Conservation (phyloP, 2,888 invertebrate genomes). For the Oscheius myriophilus region DNA sequence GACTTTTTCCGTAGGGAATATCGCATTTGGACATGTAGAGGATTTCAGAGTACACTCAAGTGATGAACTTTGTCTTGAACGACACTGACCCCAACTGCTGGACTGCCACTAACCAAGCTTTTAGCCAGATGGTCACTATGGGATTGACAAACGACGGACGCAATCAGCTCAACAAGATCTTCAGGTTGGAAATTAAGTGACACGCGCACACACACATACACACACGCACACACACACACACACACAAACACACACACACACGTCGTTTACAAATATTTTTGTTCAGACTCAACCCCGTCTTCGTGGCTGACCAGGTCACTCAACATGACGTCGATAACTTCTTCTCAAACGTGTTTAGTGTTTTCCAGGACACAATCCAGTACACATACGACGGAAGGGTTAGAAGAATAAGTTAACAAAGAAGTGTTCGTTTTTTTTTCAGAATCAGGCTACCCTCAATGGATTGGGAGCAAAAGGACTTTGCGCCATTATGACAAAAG, state of each 20-base stretch:
- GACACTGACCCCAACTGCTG: slow-evolving; percentile 41
- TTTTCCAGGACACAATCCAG: slow-evolving; percentile 54
- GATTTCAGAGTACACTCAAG: slow-evolving; percentile 47
- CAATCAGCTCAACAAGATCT: slow-evolving; percentile 28
- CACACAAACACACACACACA: no score
- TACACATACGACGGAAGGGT: slow-evolving; percentile 59
- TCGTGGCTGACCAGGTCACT: slow-evolving; percentile 36
- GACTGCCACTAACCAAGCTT: slow-evolving; percentile 38
- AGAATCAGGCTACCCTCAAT: slow-evolving; percentile 39
- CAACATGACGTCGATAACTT: slow-evolving; percentile 60
- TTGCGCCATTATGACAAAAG: slow-evolving; percentile 45
- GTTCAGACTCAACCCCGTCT: slow-evolving; percentile 51
- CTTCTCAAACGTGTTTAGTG: slow-evolving; percentile 50
- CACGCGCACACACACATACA: no score
- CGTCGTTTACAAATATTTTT: no score
- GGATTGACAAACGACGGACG: slow-evolving; percentile 43
- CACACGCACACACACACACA: no score
- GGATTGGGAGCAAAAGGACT: slow-evolving; percentile 38
- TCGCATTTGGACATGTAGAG: neutral
- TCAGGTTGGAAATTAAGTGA: slow-evolving; percentile 30
- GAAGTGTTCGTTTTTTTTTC: slow-evolving; percentile 7
- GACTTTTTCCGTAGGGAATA: slow-evolving; percentile 50
- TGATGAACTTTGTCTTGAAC: slow-evolving; percentile 50
- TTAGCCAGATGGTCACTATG: slow-evolving; percentile 43
- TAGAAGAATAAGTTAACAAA: slow-evolving; percentile 6